phyloP scores from a whole-genome alignment of 2,797 vertebrate genomes.

The Ficedula albicollis region DNA sequence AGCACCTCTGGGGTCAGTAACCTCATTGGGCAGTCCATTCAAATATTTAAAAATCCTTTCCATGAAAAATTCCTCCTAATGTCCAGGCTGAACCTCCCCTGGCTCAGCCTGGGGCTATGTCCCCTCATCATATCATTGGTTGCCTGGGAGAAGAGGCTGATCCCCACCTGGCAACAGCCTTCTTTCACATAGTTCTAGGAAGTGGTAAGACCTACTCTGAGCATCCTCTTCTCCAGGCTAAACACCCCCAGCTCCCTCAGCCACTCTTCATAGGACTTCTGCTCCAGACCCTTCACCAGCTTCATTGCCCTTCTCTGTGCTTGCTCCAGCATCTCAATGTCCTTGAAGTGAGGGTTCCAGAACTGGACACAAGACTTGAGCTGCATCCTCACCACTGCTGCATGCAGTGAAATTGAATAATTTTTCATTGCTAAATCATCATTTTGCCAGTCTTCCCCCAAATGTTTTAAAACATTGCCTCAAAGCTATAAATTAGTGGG shows the following conservation, averaged over 20 bases:
- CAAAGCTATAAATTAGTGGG: neutral
- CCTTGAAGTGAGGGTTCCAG: neutral
- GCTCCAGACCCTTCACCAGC: neutral
- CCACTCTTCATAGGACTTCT: neutral
- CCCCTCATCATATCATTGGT: neutral
- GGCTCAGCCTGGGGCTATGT: neutral
- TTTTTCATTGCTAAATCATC: neutral
- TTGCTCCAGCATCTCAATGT: neutral
- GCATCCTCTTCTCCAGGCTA: neutral
- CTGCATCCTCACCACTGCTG: neutral
- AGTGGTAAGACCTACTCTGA: neutral
- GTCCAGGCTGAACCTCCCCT: neutral
- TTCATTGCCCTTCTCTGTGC: neutral
- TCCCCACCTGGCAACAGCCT: neutral
- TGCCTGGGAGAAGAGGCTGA: neutral
- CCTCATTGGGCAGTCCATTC: neutral
- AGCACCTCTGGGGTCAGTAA: neutral
- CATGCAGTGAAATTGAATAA: neutral
- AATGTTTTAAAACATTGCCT: neutral
- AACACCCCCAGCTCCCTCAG: neutral
- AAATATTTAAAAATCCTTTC: neutral
- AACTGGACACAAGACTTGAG: neutral
- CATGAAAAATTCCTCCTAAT: neutral
- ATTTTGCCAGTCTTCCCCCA: neutral
- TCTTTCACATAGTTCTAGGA: neutral